phyloP scores from a whole-genome alignment of 2,797 vertebrate genomes.

The Ctenosaura bakeri region DNA sequence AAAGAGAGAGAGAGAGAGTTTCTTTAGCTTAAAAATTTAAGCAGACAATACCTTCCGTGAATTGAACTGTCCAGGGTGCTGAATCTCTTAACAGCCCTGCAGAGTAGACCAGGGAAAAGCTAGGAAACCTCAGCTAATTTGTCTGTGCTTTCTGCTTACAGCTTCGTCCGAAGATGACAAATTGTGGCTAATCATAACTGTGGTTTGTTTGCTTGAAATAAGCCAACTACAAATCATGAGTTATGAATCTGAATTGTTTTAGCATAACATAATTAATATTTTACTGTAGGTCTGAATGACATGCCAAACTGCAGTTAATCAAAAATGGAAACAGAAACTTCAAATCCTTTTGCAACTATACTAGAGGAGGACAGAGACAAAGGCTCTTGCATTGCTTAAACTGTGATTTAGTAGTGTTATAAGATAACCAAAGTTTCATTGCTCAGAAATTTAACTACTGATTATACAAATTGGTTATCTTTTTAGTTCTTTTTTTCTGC shows the following conservation, averaged over 20 bases:
- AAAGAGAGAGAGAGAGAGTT: no score
- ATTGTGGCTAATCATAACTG: neutral
- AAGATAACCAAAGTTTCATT: neutral
- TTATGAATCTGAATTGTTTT: neutral
- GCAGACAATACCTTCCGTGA: no score
- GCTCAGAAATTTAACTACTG: slow-evolving; percentile 16
- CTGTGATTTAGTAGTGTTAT: no score
- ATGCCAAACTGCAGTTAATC: neutral
- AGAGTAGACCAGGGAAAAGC: no score
- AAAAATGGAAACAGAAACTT: neutral
- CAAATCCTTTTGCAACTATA: neutral
- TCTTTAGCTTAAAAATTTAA: no score
- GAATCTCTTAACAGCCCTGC: no score
- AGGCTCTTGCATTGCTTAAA: no score
- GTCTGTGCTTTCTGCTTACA: no score
- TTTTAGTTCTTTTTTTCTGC: neutral
- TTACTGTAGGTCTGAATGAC: neutral
- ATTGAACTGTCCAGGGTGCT: no score
- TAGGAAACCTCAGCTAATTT: no score
- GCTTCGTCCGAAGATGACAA: neutral
- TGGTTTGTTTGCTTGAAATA: neutral
- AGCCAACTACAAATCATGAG: neutral
- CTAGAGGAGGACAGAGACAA: neutral
- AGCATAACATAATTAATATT: neutral
- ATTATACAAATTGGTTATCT: neutral